Evolutionary conservation across 2,113 vertebrate genomes (phyloP).

Genomic region (Genyomyrus donnyi): DNA sequence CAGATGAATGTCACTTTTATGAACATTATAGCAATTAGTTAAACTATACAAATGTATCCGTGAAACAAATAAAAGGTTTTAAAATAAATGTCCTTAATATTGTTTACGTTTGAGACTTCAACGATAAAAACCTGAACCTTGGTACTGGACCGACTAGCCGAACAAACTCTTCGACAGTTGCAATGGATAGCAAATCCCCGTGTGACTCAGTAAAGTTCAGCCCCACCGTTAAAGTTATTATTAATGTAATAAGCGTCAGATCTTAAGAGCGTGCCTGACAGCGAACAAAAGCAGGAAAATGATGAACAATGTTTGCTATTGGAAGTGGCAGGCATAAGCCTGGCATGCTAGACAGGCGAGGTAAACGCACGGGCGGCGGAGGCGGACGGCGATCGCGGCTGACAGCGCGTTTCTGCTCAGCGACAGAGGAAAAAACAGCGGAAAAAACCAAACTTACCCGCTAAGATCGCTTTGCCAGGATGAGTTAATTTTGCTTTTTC

Average conservation of each 20-base stretch:
- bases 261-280: neutral
- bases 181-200: neutral
- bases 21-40: neutral
- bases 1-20: neutral
- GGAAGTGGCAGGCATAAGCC: neutral
- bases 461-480: constrained; percentile 76
- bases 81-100: neutral
- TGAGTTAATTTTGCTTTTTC: constrained; percentile 69
- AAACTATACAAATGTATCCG: neutral
- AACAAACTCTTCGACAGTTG: neutral
- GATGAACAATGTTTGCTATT: neutral
- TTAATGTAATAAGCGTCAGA: neutral
- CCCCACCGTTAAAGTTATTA: neutral
- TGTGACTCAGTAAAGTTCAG: neutral
- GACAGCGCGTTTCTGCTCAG: neutral
- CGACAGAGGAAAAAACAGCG: neutral
- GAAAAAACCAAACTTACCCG: constrained; percentile 55
- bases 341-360: neutral
- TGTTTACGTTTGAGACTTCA: neutral
- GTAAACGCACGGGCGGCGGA: neutral
- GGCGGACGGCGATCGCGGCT: neutral
- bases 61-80: neutral
- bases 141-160: neutral
- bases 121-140: neutral
- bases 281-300: neutral